Evolutionary conservation across 2,113 vertebrate genomes (phyloP).

Genomic region (Cinclus cinclus): DNA sequence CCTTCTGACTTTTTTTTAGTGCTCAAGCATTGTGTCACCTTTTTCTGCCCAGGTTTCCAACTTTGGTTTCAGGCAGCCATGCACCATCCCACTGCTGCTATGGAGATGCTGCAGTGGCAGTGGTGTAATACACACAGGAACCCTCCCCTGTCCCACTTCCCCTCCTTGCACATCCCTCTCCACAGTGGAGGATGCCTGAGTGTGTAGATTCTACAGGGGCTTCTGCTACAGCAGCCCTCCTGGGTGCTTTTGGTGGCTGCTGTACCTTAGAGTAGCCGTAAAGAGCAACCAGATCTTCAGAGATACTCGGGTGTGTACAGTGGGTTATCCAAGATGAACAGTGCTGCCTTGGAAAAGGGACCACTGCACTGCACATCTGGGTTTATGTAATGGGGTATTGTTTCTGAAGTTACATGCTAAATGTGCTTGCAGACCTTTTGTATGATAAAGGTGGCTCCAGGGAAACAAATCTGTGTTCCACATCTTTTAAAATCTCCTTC

Average conservation of each 20-base stretch:
- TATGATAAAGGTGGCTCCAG: not conserved
- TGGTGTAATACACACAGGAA: not conserved
- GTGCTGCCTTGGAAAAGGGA: not conserved
- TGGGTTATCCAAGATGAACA: not conserved
- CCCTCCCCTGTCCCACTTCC: not conserved
- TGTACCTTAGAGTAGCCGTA: not conserved
- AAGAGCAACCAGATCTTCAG: not conserved
- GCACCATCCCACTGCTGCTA: not conserved
- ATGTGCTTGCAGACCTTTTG: not conserved
- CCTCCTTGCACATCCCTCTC: not conserved
- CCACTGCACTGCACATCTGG: not conserved
- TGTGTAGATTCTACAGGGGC: too few species aligned
- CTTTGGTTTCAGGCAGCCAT: fast-evolving
- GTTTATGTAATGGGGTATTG: not conserved
- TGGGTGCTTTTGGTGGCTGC: not conserved
- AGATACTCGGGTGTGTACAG: not conserved
- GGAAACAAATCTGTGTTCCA: not conserved
- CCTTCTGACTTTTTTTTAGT: not conserved
- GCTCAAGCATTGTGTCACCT: not conserved
- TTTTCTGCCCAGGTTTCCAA: not conserved
- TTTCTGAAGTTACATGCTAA: not conserved
- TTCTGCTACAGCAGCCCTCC: not conserved
- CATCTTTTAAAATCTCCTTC: not conserved
- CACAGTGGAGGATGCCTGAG: not conserved
- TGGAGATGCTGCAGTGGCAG: not conserved